Evolutionary conservation across 1,140 invertebrate genomes (phyloP), one percentile per base, ranked within the genome.

Genomic region (Psilanteris sp.): DNA sequence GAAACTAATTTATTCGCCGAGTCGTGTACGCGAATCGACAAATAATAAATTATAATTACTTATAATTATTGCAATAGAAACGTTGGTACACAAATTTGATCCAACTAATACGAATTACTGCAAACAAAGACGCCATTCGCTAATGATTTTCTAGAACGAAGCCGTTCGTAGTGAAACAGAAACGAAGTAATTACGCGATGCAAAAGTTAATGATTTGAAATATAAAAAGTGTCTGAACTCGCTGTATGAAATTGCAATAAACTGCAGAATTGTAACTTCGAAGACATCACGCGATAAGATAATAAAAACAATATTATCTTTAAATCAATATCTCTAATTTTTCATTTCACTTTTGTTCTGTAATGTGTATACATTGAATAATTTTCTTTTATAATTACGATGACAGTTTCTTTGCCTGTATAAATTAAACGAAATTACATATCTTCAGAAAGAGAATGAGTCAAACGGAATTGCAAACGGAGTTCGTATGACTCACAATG

Each of bases 361-460:
- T 66, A 67, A 67, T 46, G 48, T 55, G 48, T 14, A 44, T 37
- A 55, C 48, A 55, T 67, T 67, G 62, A 67, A 67, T 67, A 67
- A 67, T 68, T 68, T 57, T 48, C 43, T 68, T 4, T 24, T 50
- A 50, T 43, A 68, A 68, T 68, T 68, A 48, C 50, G 41, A 46
- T 26, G 41, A 55, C 39, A 48, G 50, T 66, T 52, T 26, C 48
- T 54, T 68, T 41, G 26, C 31, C 43, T 29, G 43, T 34, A 37
- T 50, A 68, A 57, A 68, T 67, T 55, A 54, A 68, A 48, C 50
- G 22, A 57, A 70, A 59, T 70, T 70, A 59, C 54, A 55, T 32
- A 59, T 70, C 64, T 70, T 39, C 22, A 41, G 34, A 37, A 22
- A 32, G 11, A 31, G 64, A 13, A 59, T 70, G 64, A 70, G 52